These are phyloP conservation scores for Antechinus stuartii DNA, from an alignment of 2,113 vertebrate genomes.

Conservation along the genomic window DNA sequence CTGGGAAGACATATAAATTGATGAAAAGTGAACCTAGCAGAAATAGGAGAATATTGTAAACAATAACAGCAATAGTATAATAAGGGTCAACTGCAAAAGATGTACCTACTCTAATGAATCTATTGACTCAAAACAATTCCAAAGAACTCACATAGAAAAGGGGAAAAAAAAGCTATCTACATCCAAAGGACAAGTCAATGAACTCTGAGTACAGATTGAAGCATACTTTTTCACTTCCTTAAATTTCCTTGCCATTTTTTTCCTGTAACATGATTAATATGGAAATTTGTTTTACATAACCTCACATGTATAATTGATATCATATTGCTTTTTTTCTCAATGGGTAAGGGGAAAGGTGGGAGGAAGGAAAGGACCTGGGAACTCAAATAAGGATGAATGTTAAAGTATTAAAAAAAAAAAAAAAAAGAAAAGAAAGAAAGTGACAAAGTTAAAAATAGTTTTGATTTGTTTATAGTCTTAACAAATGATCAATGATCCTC, in stretches of 20 bases:
- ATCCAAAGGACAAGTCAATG: not conserved
- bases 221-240: not conserved
- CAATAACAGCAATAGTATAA: not conserved
- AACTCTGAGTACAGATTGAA: not conserved
- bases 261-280: not conserved
- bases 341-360: not conserved
- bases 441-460: not conserved
- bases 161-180: not conserved
- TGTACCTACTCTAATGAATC: not conserved
- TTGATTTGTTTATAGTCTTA: not conserved
- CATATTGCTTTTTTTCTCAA: not conserved
- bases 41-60: not conserved
- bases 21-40: not conserved
- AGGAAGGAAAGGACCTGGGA: not conserved
- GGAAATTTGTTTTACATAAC: not conserved
- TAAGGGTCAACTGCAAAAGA: not conserved
- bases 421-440: too few relatives aligned
- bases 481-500: not conserved
- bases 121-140: not conserved
- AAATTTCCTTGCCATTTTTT: not conserved
- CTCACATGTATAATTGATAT: not conserved
- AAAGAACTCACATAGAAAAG: not conserved
- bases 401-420: not conserved
- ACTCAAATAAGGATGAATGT: not conserved
- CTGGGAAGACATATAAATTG: not conserved